Base-by-base conservation (phyloP, 2,113 vertebrate genomes). In the Oreochromis tanganicae region DNA sequence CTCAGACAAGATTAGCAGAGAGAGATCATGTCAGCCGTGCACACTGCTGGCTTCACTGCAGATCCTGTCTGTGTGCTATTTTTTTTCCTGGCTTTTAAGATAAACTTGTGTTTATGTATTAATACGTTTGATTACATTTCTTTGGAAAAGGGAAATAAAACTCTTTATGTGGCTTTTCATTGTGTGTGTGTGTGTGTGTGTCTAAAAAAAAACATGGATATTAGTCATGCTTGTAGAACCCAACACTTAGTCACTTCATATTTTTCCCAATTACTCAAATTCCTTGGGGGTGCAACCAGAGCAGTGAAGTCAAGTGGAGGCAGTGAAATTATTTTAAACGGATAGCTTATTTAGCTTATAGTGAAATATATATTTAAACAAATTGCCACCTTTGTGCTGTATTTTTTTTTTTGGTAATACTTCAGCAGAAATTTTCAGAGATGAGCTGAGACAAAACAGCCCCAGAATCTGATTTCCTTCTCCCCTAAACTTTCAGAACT, bases 401-500 rank as follows among this genome's bases (percentile, higher is more conserved):
- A 46, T 19, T 36, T 9, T 29, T 78, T 32, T 66, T 56, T 13
- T 9, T 3, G 8, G 43, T 78, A 78, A 52, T 52, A 78, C 73
- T 52, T 78, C 46, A 78, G 73, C 73, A 52, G 46, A 78, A 61
- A 79, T 68, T 87, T 91, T 90, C 73, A 56, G 21, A 27, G 83
- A 83, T 84, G 61, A 89, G 61, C 89, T 91, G 54, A 87, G 59
- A 94, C 88, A 87, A 94, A 93, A 89, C 81, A 88, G 81, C 43
- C 80, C 78, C 8, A 17, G 66, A 87, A 88, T 89, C 55, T n/a
- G 19, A 90, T 89, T 91, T 89, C 87, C 85, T 89, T 88, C 41
- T 43, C 63, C n/a, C 71, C 88, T 50, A 68, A 95, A 95, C 90
- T 95, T 95, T 91, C 9, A 90, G 84, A 95, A 94, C 88, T 94